Evolutionary conservation across 2,888 invertebrate genomes (phyloP).

Genomic region (Dioctria linearis): DNA sequence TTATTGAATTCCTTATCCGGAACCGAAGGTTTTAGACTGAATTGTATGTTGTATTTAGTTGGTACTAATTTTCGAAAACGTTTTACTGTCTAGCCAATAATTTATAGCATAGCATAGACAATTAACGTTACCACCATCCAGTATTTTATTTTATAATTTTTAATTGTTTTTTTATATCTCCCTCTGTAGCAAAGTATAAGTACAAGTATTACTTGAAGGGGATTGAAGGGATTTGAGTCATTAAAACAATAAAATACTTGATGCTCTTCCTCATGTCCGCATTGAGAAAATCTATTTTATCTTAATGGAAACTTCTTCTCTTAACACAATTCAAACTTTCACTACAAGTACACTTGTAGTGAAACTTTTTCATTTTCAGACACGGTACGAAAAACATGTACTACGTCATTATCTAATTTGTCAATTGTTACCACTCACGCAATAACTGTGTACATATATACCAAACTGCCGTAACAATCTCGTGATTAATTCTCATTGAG

Average conservation of each 20-base stretch:
- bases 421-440: neutral
- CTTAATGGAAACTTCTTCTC: neutral
- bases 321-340: neutral
- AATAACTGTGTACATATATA: neutral
- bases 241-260: neutral
- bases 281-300: neutral
- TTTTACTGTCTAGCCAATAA: neutral
- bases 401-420: conserved; percentile 20
- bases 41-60: neutral
- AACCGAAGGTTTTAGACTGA: conserved; percentile 1
- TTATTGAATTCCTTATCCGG: conserved; percentile 23
- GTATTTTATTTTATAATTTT: too few species aligned
- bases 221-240: too few species aligned
- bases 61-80: conserved; percentile 32
- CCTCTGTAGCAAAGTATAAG: too few species aligned
- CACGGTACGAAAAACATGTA: neutral
- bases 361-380: neutral
- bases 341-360: neutral
- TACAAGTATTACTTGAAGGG: too few species aligned
- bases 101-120: neutral
- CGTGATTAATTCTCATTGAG: neutral
- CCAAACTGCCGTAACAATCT: neutral
- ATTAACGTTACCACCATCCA: too few species aligned
- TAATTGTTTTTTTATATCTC: too few species aligned
- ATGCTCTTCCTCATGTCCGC: neutral